These are phyloP conservation scores for Macrosiphum euphorbiae DNA, from an alignment of 2,888 invertebrate genomes.

Conservation along the genomic window DNA sequence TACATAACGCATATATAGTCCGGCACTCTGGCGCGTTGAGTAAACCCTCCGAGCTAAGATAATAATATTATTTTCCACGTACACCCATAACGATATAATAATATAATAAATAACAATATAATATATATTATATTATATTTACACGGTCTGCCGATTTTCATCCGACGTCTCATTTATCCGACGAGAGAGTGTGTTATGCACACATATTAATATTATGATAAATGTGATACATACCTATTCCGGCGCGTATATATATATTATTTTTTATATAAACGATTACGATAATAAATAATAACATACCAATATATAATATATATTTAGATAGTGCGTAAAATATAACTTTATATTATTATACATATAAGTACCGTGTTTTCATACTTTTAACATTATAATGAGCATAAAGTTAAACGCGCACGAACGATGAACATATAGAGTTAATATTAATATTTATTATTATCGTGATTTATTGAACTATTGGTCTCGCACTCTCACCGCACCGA, in stretches of 20 bases:
- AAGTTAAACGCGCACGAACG: not conserved
- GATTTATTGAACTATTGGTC: not conserved
- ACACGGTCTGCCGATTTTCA: not conserved
- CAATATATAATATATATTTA: not conserved
- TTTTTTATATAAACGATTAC: not conserved
- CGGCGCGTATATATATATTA: too few species aligned
- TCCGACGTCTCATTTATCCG: not conserved
- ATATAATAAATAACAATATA: not conserved
- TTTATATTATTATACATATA: not conserved
- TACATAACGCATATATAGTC: not conserved
- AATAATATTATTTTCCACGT: not conserved
- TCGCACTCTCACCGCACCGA: not conserved
- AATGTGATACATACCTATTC: not conserved
- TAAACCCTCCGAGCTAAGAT: slow-evolving; percentile 5
- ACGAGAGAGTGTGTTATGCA: not conserved
- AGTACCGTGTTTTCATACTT: not conserved
- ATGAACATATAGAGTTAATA: not conserved
- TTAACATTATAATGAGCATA: not conserved
- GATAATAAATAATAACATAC: not conserved
- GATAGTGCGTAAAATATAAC: not conserved
- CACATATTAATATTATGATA: not conserved
- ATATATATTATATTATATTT: not conserved
- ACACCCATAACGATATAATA: not conserved
- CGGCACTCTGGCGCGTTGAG: slow-evolving; percentile 1
- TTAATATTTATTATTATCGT: slow-evolving; percentile 9